Evolutionary conservation across 2,797 vertebrate genomes (phyloP).

Genomic region (Chrysocyon brachyurus): DNA sequence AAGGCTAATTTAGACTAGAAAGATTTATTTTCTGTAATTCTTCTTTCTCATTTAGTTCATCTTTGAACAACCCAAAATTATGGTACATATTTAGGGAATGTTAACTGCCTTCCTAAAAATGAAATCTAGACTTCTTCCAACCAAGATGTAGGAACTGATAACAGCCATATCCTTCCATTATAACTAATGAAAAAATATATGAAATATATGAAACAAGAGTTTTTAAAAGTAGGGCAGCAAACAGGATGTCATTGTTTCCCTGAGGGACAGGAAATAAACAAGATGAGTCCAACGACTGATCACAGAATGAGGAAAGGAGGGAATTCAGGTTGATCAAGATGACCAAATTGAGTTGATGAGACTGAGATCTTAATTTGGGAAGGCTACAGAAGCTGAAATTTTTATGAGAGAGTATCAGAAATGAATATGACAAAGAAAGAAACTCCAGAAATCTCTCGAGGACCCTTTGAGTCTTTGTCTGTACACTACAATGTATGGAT

Average conservation of each 20-base stretch:
- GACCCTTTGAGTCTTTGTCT: background rate
- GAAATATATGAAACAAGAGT: background rate
- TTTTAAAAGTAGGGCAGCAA: background rate
- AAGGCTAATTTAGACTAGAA: background rate
- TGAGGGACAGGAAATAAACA: background rate
- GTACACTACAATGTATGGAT: background rate
- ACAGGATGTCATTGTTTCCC: background rate
- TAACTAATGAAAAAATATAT: background rate
- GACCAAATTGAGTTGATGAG: background rate
- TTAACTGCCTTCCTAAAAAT: background rate
- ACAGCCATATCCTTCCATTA: background rate
- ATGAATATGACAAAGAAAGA: background rate
- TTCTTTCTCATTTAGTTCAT: background rate
- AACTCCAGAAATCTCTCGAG: background rate
- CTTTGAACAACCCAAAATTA: background rate
- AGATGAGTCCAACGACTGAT: background rate
- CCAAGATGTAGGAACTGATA: background rate
- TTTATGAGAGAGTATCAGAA: background rate
- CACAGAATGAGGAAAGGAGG: background rate
- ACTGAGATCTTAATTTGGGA: background rate
- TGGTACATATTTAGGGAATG: background rate
- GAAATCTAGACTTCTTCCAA: background rate
- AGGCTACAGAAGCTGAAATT: background rate
- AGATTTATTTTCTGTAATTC: background rate
- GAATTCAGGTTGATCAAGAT: background rate